Evolutionary conservation across 2,113 vertebrate genomes (phyloP).

Genomic region (Lophotis ruficrista): DNA sequence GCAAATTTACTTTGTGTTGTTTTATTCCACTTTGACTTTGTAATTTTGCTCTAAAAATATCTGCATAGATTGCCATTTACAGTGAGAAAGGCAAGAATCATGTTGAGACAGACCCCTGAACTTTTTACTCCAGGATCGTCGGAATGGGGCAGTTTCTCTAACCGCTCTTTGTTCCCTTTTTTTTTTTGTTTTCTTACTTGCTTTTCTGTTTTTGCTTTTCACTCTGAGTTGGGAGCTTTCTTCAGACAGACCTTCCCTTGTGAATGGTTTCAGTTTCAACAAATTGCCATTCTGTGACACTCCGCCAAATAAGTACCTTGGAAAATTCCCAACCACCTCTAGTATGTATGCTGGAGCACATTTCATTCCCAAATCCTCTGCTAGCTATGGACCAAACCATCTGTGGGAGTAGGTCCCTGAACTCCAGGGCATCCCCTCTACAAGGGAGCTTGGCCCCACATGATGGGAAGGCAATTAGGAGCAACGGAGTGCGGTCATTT

Average conservation of each 20-base stretch:
- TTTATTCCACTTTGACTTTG: background rate
- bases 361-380: background rate
- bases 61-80: background rate
- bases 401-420: background rate
- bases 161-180: background rate
- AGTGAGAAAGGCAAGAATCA: background rate
- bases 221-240: slow-evolving; percentile 11
- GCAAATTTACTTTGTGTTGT: background rate
- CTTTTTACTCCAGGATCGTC: background rate
- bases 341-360: background rate
- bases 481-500: background rate
- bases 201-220: background rate
- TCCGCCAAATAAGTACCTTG: slow-evolving; percentile 18
- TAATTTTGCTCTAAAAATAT: background rate
- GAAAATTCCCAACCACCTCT: slow-evolving; percentile 29
- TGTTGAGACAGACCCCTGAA: background rate
- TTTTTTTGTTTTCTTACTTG: background rate
- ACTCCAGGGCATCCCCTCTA: background rate
- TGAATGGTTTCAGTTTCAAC: slow-evolving; percentile 51
- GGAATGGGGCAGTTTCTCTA: background rate
- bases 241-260: slow-evolving; percentile 46
- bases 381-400: background rate
- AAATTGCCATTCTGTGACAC: slow-evolving; percentile 46
- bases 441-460: background rate
- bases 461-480: background rate